Evolutionary conservation across 2,888 invertebrate genomes (phyloP), one percentile per base, ranked within the genome.

Genomic region (Cosmia trapezina): DNA sequence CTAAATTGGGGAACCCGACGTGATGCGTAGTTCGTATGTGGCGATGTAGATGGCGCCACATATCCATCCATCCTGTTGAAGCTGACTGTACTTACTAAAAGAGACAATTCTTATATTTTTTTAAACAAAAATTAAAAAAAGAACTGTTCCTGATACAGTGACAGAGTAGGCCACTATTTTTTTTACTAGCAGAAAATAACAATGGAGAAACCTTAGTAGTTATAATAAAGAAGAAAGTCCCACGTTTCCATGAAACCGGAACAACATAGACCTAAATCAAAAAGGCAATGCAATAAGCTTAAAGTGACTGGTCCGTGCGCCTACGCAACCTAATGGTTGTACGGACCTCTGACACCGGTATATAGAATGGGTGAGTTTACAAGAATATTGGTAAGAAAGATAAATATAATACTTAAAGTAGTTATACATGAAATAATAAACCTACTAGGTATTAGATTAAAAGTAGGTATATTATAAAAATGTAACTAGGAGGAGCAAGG

Each of bases 271-370:
- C 43, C 60, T 81, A 81, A 75, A 81, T 83, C 81, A 83, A 83
- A 80, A 80, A 75, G 81, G 57, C 64, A 41, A 5, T 54, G 84
- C 70, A 57, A 70, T 80, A 80, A 83, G 67, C 70, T 80, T 70
- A 60, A 70, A 83, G 60, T 41, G 69, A 69, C 73, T 51, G 57
- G 54, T 14, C 57, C 68, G 14, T 54, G 80, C 80, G 80, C 80
- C 81, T 75, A 81, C 80, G 80, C 80, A 83, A 74, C 60, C 57
- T 69, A 80, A 83, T 83, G 76, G 81, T 81, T 80, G 75, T 68
- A 80, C 53, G 33, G 84, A 81, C 80, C 80, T 81, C 83, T 81
- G 80, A 81, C 80, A 75, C 61, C 54, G 45, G 54, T 33, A 11
- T 12, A 60, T 47, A 70, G 64, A 83, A 78, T 78, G 72, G 41